Evolutionary conservation across 2,113 vertebrate species (phyloP), one percentile per base, ranked within the genome.

Genomic region (Brachirus orientalis): DNA sequence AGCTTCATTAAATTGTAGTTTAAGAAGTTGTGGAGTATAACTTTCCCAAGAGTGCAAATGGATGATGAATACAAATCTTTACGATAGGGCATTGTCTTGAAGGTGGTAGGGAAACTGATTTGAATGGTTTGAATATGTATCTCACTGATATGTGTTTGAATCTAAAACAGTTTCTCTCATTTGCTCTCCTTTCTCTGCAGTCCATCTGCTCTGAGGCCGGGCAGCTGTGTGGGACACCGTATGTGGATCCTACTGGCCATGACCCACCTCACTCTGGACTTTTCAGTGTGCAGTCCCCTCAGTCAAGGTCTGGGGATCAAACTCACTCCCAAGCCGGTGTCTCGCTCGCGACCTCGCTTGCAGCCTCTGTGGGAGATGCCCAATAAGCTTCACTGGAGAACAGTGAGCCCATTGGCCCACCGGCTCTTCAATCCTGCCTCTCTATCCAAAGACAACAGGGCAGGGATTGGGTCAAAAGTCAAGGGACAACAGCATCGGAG

Each of bases 221-320:
- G 88, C 65, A 84, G 87, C 87, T 83, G 85, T 50, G 84, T 91
- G 80, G 91, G 91, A 50, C 91, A 92, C 59, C 87, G 91, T 79
- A 83, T 92, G 70, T 94, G 94, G 94, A 91, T 94, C 73, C 86
- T 94, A 59, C 79, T 94, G 57, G 90, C 92, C 51, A 88, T 94
- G 87, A 89, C 93, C 63, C 93, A 94, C 84, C 89, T 94, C 75
- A 92, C 92, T 67, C 81, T 93, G 90, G 92, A 94, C 89, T 88
- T 94, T 66, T 93, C 90, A 4, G 71, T 85, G 63, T 93, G 94
- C 82, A 91, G 91, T 59, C 91, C 92, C 51, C 77, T 89, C 45
- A 83, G 86, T 71, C 91, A 89, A 72, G 82, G 87, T 46, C 68
- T 87, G 44, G 88, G 83, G 17, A 72, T 91, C 79, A 92, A 89